phyloP scores from a whole-genome alignment of 2,888 invertebrate genomes.

The Athalia rosae region DNA sequence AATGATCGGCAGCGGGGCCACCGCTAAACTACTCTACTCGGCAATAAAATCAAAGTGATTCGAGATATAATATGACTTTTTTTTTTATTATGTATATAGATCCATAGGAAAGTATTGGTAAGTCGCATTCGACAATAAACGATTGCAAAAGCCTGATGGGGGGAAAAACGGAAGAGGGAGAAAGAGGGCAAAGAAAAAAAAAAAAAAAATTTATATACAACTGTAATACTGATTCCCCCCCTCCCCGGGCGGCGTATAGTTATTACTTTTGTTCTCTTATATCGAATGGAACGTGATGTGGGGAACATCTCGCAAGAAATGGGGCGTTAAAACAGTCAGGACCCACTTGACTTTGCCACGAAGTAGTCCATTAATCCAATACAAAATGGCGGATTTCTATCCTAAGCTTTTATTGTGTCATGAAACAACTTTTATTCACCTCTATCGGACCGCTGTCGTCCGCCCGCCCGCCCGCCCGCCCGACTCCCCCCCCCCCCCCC shows the following conservation, averaged over 20 bases:
- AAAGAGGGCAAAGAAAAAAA: too few species aligned
- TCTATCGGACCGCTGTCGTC: not conserved
- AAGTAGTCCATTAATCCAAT: conserved; percentile 43
- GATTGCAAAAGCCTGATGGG: not conserved
- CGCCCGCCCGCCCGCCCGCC: not conserved
- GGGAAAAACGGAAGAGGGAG: not conserved
- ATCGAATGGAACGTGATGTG: conserved; percentile 24
- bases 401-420: conserved; percentile 20
- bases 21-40: conserved; percentile 35
- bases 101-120: not conserved
- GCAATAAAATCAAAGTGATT: conserved; percentile 46
- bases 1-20: conserved; percentile 42
- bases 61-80: conserved; percentile 32
- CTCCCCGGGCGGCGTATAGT: not conserved
- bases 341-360: conserved; percentile 41
- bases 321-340: conserved; percentile 42
- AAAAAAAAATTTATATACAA: conserved; percentile 28
- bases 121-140: too few species aligned
- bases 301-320: conserved; percentile 30
- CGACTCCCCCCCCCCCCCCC: not conserved
- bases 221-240: conserved; percentile 35
- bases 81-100: conserved; percentile 12
- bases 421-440: conserved; percentile 39
- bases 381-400: conserved; percentile 43
- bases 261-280: conserved; percentile 39